Conservation (phyloP, 2,888 invertebrate species). For the Panopea generosa region DNA sequence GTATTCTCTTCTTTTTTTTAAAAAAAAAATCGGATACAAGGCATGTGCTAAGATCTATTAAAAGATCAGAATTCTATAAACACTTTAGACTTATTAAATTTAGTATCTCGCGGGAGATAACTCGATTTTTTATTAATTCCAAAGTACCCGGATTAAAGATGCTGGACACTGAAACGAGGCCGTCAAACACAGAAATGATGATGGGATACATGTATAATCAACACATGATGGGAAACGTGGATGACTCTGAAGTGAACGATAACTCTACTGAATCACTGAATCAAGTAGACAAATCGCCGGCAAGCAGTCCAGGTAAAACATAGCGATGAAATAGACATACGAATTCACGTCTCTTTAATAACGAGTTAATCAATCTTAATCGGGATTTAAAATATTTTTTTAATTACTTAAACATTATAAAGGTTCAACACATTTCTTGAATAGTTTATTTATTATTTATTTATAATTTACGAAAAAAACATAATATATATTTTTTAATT, state of each 20-base stretch:
- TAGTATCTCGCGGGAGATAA: slow-evolving; percentile 2
- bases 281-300: slow-evolving; percentile 55
- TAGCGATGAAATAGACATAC: no score
- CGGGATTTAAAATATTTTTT: slow-evolving; percentile 26
- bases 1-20: no score
- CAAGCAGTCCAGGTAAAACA: slow-evolving; percentile 60
- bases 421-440: no score
- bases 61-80: no score
- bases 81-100: no score
- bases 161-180: slow-evolving; percentile 58
- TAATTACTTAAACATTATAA: slow-evolving; percentile 21
- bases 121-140: slow-evolving; percentile 14
- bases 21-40: no score
- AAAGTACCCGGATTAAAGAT: slow-evolving; percentile 54
- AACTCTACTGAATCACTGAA: slow-evolving; percentile 44
- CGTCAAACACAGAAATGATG: slow-evolving; percentile 49
- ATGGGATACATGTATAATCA: slow-evolving; percentile 61
- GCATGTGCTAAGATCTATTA: no score
- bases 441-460: no score
- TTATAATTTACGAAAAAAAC: no score
- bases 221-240: slow-evolving; percentile 39
- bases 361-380: not conserved
- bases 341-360: no score
- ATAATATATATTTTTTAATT: no score
- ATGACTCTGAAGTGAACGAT: slow-evolving; percentile 49